These are phyloP conservation scores for Chionis minor DNA, from an alignment of 2,113 vertebrate genomes.

Conservation along the genomic window DNA sequence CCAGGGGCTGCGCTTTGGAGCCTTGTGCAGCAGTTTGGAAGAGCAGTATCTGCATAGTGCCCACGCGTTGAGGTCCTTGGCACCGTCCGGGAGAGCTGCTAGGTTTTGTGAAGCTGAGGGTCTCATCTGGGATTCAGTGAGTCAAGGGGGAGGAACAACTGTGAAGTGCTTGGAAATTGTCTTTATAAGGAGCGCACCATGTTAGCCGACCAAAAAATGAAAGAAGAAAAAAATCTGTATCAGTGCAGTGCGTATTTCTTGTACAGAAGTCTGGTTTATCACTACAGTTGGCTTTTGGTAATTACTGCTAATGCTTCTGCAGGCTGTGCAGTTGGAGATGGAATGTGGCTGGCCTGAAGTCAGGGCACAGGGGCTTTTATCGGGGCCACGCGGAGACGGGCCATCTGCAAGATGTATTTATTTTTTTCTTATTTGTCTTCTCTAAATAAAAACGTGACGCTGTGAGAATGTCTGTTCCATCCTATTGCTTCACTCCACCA, in stretches of 20 bases:
- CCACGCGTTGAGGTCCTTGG: not conserved
- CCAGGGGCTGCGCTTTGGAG: not conserved
- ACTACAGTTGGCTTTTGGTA: not conserved
- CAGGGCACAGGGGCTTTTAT: not conserved
- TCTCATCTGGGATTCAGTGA: not conserved
- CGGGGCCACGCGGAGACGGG: not conserved
- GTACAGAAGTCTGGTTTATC: not conserved
- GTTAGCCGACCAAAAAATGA: not conserved
- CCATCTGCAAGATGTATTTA: slow-evolving; percentile 16
- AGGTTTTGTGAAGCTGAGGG: not conserved
- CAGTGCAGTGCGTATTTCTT: not conserved
- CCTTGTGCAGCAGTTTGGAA: not conserved
- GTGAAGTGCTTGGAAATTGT: not conserved
- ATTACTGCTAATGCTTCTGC: slow-evolving; percentile 21
- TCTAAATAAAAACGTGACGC: slow-evolving; percentile 5
- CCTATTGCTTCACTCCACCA: not conserved
- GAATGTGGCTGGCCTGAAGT: not conserved
- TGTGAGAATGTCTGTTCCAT: not conserved
- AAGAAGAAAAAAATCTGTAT: not conserved
- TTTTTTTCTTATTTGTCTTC: not conserved
- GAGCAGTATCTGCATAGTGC: not conserved
- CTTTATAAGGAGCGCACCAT: not conserved
- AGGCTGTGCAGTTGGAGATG: not conserved
- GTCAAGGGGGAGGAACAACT: not conserved
- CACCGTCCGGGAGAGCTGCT: not conserved